Evolutionary conservation across 2,797 vertebrate genomes (phyloP), one percentile per base, ranked within the genome.

Genomic region (Schizopygopsis malacanthus): DNA sequence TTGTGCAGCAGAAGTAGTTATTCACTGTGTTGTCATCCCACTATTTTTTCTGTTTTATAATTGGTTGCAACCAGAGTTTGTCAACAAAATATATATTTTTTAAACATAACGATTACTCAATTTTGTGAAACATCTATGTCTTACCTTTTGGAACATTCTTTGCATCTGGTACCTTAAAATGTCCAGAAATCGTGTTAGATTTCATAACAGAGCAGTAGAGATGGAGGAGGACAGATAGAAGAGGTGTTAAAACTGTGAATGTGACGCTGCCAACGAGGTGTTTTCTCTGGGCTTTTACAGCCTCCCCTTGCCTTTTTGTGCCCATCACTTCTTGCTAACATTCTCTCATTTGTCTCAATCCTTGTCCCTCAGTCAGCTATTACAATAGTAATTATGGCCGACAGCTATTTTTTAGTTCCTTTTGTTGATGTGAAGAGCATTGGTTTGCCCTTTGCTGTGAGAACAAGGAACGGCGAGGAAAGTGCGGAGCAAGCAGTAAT

Each of bases 341-440:
- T 88, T 88, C 85, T 85, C 86, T 87, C 85, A 84, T 89, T 92
- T 81, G 41, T 90, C 82, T 86, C 89, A 72, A 80, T 88, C 88
- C 87, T 33, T 82, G 76, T 88, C 80, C 82, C 85, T 86, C 85
- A 81, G 85, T 81, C 80, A 70, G 89, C 89, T 83, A 87, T 85
- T 87, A 89, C 70, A 87, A 83, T 47, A 85, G 82, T 87, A 85
- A 90, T 93, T 93, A 93, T 93, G 89, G 54, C 47, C n/a, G 52
- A 88, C 91, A 93, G 59, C 88, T 75, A 93, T 92, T 93, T 91
- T 91, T 88, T 88, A 89, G 90, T 91, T 93, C 45, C 91, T 88
- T 87, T 81, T 87, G 79, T 81, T 84, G 83, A 82, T 87, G 86
- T 81, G 75, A 83, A 73, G 65, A 85, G 73, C 37, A 54, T 79